A percentile compares a stretch with the other conserved stretches of the same genome.
Conservation (phyloP, 2,888 invertebrate species). For the Sarcophaga subvicina region DNA sequence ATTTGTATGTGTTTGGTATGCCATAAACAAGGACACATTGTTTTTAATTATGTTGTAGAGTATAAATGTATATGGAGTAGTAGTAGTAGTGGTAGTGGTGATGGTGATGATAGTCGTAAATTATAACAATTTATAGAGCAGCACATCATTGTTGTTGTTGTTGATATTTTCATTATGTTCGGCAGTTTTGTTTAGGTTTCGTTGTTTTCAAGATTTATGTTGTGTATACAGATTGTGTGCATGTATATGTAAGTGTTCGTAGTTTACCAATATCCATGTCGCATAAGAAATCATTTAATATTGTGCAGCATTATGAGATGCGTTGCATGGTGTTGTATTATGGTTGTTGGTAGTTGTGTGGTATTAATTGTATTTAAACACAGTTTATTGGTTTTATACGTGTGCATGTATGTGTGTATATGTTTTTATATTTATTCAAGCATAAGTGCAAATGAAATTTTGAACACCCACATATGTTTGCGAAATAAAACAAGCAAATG, state of each 20-base stretch:
- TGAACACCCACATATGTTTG: background rate
- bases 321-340: slow-evolving; percentile 9
- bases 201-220: background rate
- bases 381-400: slow-evolving; percentile 46
- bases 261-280: slow-evolving; percentile 15
- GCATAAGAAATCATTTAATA: background rate
- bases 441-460: slow-evolving; percentile 33
- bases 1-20: background rate
- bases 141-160: slow-evolving; percentile 40
- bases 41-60: slow-evolving; percentile 20
- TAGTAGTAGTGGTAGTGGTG: slow-evolving; percentile 60
- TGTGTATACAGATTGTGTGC: background rate
- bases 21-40: background rate
- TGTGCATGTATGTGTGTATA: slow-evolving; percentile 1
- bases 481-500: slow-evolving; percentile 34
- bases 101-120: slow-evolving; percentile 45
- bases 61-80: slow-evolving; percentile 23
- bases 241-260: background rate
- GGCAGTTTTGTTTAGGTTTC: background rate
- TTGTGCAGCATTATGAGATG: background rate
- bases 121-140: slow-evolving; percentile 43
- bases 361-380: background rate
- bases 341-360: slow-evolving; percentile 50
- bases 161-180: slow-evolving; percentile 49
- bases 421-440: background rate